A percentile compares a stretch with the other conserved stretches of the same genome.
phyloP scores from a whole-genome alignment of 2,113 vertebrate genomes.

The Thunnus maccoyii region DNA sequence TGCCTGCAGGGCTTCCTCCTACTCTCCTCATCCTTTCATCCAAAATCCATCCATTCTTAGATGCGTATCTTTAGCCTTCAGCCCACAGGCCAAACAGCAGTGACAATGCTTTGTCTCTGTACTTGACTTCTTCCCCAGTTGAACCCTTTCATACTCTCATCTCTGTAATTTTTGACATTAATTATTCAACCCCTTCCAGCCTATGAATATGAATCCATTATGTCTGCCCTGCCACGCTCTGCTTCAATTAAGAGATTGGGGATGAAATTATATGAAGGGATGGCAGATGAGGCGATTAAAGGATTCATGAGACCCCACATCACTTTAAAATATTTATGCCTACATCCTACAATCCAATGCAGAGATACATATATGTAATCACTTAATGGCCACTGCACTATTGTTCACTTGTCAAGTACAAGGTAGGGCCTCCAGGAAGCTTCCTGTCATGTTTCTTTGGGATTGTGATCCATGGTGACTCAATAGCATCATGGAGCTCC shows the following conservation, averaged over 20 bases:
- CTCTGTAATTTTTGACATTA: slow-evolving; percentile 72
- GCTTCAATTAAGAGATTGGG: slow-evolving; percentile 65
- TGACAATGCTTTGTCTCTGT: slow-evolving; percentile 52
- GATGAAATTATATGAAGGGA: slow-evolving; percentile 41
- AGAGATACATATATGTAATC: slow-evolving; percentile 29
- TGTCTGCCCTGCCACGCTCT: slow-evolving; percentile 53
- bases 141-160: slow-evolving; percentile 53
- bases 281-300: slow-evolving; percentile 52
- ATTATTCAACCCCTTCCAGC: slow-evolving; percentile 73
- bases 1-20: slow-evolving; percentile 51
- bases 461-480: neutral
- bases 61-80: slow-evolving; percentile 46
- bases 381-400: neutral
- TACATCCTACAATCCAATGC: neutral
- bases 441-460: neutral
- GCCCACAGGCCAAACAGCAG: slow-evolving; percentile 53
- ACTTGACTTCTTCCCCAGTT: slow-evolving; percentile 31
- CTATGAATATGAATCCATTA: slow-evolving; percentile 77
- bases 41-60: slow-evolving; percentile 45
- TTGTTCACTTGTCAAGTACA: neutral
- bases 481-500: neutral
- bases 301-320: slow-evolving; percentile 50
- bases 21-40: slow-evolving; percentile 44
- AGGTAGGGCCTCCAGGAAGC: neutral
- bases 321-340: slow-evolving; percentile 64